Conservation (phyloP, 2,888 invertebrate species). For the Drosophila kambysellisi region DNA sequence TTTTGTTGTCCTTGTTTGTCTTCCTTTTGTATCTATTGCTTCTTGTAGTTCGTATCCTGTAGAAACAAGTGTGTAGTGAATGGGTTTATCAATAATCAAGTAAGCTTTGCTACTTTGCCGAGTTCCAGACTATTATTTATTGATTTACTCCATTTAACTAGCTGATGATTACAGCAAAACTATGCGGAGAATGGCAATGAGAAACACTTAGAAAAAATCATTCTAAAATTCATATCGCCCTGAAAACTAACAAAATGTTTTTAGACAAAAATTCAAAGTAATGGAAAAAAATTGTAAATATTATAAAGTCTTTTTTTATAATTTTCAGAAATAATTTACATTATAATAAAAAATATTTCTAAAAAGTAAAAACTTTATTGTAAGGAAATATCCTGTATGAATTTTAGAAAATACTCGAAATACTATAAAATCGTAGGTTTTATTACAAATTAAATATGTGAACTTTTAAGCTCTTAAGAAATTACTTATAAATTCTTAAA, state of each 20-base stretch:
- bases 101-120: neutral
- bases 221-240: neutral
- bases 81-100: neutral
- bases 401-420: too few relatives aligned
- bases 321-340: neutral
- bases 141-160: conserved; percentile 2
- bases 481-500: fast-evolving
- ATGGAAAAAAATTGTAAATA: neutral
- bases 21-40: neutral
- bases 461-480: neutral
- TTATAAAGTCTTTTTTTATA: neutral
- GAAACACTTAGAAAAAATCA: neutral
- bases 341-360: neutral
- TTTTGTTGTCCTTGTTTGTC: neutral
- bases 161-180: neutral
- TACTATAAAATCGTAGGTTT: too few relatives aligned
- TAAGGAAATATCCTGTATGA: neutral
- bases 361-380: neutral
- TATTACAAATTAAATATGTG: neutral
- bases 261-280: neutral
- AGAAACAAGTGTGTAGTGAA: too few relatives aligned
- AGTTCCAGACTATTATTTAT: conserved; percentile 15
- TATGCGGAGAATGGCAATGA: neutral
- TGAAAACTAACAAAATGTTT: neutral
- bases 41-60: neutral